phyloP scores from a whole-genome alignment of 2,888 invertebrate species.

The Zelleria hepariella region DNA sequence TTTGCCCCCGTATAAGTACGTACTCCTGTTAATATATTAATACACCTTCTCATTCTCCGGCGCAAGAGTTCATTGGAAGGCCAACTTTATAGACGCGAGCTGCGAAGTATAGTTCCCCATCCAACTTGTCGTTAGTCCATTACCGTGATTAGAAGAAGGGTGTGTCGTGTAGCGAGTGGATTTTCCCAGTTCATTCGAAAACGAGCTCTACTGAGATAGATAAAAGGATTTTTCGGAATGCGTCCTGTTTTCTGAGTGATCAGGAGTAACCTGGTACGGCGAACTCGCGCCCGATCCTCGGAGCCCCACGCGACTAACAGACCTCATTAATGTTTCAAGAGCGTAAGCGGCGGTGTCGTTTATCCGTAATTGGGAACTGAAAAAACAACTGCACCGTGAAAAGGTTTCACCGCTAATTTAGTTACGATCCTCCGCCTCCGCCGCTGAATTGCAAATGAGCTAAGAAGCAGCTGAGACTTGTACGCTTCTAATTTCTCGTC shows the following conservation, averaged over 20 bases:
- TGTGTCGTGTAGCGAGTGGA: neutral
- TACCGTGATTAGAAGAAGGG: constrained; percentile 42
- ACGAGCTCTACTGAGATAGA: neutral
- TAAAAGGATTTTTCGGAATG: neutral
- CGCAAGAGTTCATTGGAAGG: constrained; percentile 10
- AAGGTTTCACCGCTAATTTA: constrained; percentile 50
- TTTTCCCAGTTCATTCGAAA: neutral
- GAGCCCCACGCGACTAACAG: constrained; percentile 25
- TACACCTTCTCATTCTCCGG: constrained; percentile 19
- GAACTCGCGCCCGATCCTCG: neutral
- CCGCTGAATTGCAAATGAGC: constrained; percentile 38
- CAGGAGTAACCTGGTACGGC: neutral
- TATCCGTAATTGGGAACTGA: constrained; percentile 55
- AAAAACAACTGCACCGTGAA: constrained; percentile 50
- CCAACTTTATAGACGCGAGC: constrained; percentile 28
- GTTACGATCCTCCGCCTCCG: constrained; percentile 9
- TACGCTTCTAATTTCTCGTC: neutral
- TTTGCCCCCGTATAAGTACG: neutral
- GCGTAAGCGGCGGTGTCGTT: constrained; percentile 45
- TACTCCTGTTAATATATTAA: constrained; percentile 26
- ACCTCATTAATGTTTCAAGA: constrained; percentile 61
- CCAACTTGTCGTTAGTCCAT: constrained; percentile 60
- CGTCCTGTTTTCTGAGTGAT: neutral
- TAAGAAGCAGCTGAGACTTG: constrained; percentile 12
- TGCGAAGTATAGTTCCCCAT: constrained; percentile 28